Evolutionary conservation across 1,140 invertebrate genomes (phyloP).

Genomic region (Pseudoatta argentina): DNA sequence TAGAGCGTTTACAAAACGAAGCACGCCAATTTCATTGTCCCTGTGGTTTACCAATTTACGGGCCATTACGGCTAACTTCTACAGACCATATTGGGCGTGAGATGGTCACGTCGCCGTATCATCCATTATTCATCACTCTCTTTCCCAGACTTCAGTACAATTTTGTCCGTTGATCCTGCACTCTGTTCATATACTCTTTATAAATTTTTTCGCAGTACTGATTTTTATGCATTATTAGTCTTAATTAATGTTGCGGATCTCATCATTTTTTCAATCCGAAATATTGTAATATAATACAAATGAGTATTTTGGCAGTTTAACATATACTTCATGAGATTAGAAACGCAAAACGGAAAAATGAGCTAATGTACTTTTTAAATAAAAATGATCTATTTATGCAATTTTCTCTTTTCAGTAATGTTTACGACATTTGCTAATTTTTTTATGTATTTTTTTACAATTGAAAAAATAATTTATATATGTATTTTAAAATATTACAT

Average conservation of each 20-base stretch:
- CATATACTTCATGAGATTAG: neutral
- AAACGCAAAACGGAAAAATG: neutral
- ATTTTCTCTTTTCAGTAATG: neutral
- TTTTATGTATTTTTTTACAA: neutral
- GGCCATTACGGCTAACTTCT: slow-evolving; percentile 81
- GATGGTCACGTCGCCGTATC: slow-evolving; percentile 78
- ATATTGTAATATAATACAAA: neutral
- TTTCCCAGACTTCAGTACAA: slow-evolving; percentile 72
- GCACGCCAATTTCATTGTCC: slow-evolving; percentile 80
- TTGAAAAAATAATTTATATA: neutral
- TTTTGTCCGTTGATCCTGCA: slow-evolving; percentile 63
- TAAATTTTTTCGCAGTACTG: slow-evolving; percentile 63
- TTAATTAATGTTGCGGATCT: slow-evolving; percentile 61
- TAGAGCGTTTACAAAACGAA: slow-evolving; percentile 78
- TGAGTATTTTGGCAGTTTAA: neutral
- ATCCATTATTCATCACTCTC: slow-evolving; percentile 85
- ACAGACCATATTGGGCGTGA: slow-evolving; percentile 77
- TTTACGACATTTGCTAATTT: neutral
- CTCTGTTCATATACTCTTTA: slow-evolving; percentile 54
- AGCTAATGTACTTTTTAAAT: neutral
- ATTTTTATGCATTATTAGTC: slow-evolving; percentile 58
- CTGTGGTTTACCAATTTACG: slow-evolving; percentile 84
- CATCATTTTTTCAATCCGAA: neutral
- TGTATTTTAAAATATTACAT: neutral
- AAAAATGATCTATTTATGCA: neutral